phyloP scores from a whole-genome alignment of 1,140 invertebrate species.

The Micrasema minimum region DNA sequence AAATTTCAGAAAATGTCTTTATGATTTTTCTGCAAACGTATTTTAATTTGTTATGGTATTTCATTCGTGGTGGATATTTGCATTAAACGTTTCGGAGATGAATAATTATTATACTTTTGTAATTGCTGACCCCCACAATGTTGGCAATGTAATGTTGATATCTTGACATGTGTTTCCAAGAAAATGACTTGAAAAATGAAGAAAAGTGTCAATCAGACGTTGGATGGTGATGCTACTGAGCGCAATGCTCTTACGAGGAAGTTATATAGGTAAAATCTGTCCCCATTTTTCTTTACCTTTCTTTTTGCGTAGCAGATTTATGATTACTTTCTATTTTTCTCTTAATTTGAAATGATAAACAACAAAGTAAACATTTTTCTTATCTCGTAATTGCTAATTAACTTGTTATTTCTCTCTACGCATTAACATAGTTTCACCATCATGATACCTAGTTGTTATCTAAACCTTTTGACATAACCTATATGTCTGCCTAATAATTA shows the following conservation, averaged over 20 bases:
- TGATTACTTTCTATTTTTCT: background rate
- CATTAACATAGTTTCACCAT: too few species aligned
- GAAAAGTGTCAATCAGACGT: slow-evolving; percentile 45
- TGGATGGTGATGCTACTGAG: slow-evolving; percentile 42
- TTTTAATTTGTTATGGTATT: slow-evolving; percentile 42
- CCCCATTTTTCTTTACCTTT: background rate
- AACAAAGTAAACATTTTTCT: too few species aligned
- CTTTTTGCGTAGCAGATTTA: slow-evolving; percentile 33
- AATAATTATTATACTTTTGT: slow-evolving; percentile 9
- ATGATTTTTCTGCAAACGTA: slow-evolving; percentile 20
- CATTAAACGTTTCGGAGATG: slow-evolving; percentile 31
- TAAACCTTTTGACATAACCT: slow-evolving; percentile 1
- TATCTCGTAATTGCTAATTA: too few species aligned
- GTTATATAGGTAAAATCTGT: slow-evolving; percentile 42
- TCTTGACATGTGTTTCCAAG: slow-evolving; percentile 45
- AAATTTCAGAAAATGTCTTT: slow-evolving; percentile 25
- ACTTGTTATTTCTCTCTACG: too few species aligned
- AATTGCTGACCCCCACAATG: slow-evolving; percentile 31
- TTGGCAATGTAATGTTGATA: slow-evolving; percentile 44
- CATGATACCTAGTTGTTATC: too few species aligned
- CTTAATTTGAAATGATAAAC: too few species aligned
- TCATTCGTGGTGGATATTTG: background rate
- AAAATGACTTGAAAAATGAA: slow-evolving; percentile 47
- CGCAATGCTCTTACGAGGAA: slow-evolving; percentile 49
- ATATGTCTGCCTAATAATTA: background rate